Evolutionary conservation across 2,797 vertebrate species (phyloP), one percentile per base, ranked within the genome.

Genomic region (Myotis pilosus): DNA sequence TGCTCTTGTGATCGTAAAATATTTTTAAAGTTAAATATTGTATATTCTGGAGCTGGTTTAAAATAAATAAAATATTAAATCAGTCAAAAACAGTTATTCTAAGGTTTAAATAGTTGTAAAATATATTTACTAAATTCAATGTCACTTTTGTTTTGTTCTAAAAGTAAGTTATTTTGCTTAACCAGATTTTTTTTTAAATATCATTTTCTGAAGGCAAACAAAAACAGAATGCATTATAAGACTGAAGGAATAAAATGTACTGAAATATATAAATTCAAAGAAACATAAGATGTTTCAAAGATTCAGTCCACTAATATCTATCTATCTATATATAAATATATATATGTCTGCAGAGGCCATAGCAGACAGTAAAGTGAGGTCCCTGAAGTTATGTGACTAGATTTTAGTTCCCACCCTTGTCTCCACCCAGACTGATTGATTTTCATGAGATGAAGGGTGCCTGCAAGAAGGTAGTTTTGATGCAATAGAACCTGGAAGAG

Each of bases 41-140:
- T 30, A 78, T 93, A 76, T 75, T 11, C 6, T 85, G 28, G 6
- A 68, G 41, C 30, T 91, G 25, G 20, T 60, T 92, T 95, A 89
- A 89, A 78, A 76, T 66, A 91, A 92, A 55, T 66, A 76, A 82
- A 82, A 19, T 82, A 89, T 23, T 33, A 94, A 90, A 49, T 72
- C 25, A 78, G 9, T 87, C 10, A 62, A 89, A 88, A 87, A 30
- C 19, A 82, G 36, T 72, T 86, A 82, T 89, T 93, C 33, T 16
- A 44, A 74, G 86, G 22, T 92, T 66, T n/a, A 15, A 68, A 19
- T 47, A 30, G 2, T 33, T 62, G 28, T 55, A 41, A 57, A 89
- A 74, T 62, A 10, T 55, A 47, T 89, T 91, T 72, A 64, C 6
- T 72, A 87, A 88, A 71, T 86, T 76, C 3, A 51, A 38, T 80